phyloP scores from a whole-genome alignment of 2,888 invertebrate genomes.

The Tetranychus piercei region DNA sequence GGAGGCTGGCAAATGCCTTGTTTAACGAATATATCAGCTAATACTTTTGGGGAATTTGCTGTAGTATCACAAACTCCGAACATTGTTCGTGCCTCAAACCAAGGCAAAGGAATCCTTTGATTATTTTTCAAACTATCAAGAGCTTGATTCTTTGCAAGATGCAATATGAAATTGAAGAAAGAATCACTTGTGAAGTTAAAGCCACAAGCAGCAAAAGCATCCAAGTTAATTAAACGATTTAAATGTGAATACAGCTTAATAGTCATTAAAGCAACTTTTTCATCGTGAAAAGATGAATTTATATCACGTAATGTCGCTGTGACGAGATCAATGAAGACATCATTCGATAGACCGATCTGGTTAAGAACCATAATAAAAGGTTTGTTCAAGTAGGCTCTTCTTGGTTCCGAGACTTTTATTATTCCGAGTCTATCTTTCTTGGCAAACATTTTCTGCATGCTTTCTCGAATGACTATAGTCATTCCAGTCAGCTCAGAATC shows the following conservation, averaged over 20 bases:
- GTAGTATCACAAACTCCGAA: background rate
- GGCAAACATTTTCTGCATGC: slow-evolving; percentile 25
- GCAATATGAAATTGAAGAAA: background rate
- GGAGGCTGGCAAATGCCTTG: slow-evolving; percentile 9
- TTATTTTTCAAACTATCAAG: background rate
- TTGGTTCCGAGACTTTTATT: background rate
- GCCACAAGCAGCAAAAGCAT: background rate
- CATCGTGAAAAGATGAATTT: slow-evolving; percentile 8
- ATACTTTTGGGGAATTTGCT: background rate
- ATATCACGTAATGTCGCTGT: background rate
- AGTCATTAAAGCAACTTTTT: background rate
- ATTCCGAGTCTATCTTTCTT: background rate
- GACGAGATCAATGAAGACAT: background rate
- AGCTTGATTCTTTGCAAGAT: background rate
- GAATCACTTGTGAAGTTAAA: background rate
- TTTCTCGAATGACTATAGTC: slow-evolving; percentile 24
- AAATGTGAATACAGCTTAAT: background rate
- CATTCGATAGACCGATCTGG: background rate
- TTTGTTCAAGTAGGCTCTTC: background rate
- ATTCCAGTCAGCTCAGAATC: slow-evolving; percentile 20
- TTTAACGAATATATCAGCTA: background rate
- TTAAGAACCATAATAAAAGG: background rate
- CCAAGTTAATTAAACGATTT: background rate
- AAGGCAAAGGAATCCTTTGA: background rate
- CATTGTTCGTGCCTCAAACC: background rate